phyloP scores from a whole-genome alignment of 2,113 vertebrate genomes.

The Macrotis lagotis region DNA sequence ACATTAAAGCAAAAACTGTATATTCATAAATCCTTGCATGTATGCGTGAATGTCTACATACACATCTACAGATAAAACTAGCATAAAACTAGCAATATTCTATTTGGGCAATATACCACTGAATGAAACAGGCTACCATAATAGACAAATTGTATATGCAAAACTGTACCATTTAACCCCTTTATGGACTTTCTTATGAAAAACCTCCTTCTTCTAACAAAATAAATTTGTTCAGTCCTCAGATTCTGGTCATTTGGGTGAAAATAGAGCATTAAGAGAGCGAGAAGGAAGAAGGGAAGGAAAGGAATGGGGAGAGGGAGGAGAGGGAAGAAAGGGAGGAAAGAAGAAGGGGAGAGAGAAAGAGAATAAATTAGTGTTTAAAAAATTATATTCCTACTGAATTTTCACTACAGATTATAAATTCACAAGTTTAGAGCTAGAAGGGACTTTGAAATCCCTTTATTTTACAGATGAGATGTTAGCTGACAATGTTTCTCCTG shows the following conservation, averaged over 20 bases:
- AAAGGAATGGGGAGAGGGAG: too few relatives aligned
- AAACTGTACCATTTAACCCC: not conserved
- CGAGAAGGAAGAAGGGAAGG: too few relatives aligned
- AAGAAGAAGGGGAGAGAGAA: too few relatives aligned
- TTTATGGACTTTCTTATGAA: not conserved
- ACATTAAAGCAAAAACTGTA: conserved; percentile 37
- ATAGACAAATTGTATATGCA: not conserved
- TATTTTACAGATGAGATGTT: not conserved
- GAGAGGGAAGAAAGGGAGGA: too few relatives aligned
- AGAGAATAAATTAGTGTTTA: too few relatives aligned
- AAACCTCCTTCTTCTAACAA: not conserved
- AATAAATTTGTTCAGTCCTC: not conserved
- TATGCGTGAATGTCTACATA: not conserved
- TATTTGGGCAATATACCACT: conserved; percentile 1
- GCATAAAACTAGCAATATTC: conserved; percentile 31
- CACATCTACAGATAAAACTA: conserved; percentile 25
- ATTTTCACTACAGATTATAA: not conserved
- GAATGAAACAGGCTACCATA: conserved; percentile 4
- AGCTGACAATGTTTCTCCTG: not conserved
- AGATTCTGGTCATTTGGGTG: conserved; percentile 27
- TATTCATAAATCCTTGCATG: conserved; percentile 30
- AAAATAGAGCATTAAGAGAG: not conserved
- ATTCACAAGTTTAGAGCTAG: not conserved
- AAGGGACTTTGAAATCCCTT: not conserved
- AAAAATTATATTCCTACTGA: not conserved